phyloP scores from a whole-genome alignment of 2,888 invertebrate species.

The Cephus spinipes region DNA sequence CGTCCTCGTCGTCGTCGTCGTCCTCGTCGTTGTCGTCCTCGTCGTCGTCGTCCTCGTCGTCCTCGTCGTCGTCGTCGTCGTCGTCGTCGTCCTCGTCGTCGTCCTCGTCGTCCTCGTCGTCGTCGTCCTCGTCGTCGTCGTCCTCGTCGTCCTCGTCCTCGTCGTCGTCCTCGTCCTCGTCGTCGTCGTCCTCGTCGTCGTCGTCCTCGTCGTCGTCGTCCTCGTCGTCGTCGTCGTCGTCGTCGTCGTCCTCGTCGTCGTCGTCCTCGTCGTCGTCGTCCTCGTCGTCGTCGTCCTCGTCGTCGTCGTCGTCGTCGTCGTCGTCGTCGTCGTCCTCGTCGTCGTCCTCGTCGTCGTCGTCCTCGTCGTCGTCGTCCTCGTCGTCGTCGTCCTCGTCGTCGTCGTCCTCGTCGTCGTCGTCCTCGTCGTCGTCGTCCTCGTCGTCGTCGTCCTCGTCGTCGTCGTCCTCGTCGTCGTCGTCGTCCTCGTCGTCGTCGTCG shows the following conservation, averaged over 20 bases:
- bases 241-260: not conserved
- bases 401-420: not conserved
- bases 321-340: not conserved
- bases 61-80: not conserved
- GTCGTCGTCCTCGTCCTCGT: not conserved
- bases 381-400: not conserved
- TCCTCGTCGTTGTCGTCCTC: too few species aligned
- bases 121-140: not conserved
- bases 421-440: not conserved
- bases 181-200: not conserved
- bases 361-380: not conserved
- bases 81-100: conserved; percentile 1
- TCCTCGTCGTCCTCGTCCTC: not conserved
- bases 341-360: not conserved
- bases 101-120: not conserved
- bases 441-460: not conserved
- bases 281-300: not conserved
- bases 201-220: not conserved
- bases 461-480: not conserved
- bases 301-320: not conserved
- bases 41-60: not conserved
- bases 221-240: not conserved
- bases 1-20: not conserved
- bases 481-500: not conserved
- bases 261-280: not conserved